phyloP scores from a whole-genome alignment of 2,113 vertebrate genomes.

The Passer domesticus region DNA sequence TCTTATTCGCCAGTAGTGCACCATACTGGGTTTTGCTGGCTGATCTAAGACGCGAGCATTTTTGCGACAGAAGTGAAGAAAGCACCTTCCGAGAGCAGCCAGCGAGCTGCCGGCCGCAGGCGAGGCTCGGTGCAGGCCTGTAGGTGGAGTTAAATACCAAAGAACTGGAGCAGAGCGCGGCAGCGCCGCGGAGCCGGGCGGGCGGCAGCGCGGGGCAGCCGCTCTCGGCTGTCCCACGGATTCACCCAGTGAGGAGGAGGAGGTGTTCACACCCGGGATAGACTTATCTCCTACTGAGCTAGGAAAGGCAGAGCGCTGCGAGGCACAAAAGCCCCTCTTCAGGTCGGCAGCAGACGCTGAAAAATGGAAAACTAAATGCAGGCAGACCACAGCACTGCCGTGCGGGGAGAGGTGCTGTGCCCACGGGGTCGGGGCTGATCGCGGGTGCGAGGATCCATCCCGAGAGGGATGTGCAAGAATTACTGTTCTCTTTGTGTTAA shows the following conservation, averaged over 20 bases:
- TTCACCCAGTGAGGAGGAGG: neutral
- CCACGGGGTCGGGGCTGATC: accelerated
- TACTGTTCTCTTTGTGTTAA: neutral
- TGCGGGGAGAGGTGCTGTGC: accelerated
- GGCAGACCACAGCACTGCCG: accelerated
- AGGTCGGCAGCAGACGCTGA: accelerated
- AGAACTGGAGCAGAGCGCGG: neutral
- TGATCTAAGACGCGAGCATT: neutral
- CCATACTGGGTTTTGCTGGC: neutral
- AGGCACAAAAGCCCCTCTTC: neutral
- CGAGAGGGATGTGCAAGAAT: neutral
- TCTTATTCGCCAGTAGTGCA: neutral
- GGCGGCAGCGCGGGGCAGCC: accelerated
- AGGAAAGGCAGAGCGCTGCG: neutral
- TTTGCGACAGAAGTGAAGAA: accelerated
- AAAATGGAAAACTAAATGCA: neutral
- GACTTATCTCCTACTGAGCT: accelerated
- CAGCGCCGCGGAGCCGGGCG: accelerated
- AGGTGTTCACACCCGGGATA: neutral
- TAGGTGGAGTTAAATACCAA: slow-evolving; percentile 53
- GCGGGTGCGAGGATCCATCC: accelerated
- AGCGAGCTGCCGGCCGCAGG: neutral
- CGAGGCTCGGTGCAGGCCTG: neutral
- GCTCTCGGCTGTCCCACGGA: accelerated
- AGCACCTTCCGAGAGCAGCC: accelerated